Evolutionary conservation across 2,797 vertebrate genomes (phyloP).

Genomic region (Meriones psammophilus): DNA sequence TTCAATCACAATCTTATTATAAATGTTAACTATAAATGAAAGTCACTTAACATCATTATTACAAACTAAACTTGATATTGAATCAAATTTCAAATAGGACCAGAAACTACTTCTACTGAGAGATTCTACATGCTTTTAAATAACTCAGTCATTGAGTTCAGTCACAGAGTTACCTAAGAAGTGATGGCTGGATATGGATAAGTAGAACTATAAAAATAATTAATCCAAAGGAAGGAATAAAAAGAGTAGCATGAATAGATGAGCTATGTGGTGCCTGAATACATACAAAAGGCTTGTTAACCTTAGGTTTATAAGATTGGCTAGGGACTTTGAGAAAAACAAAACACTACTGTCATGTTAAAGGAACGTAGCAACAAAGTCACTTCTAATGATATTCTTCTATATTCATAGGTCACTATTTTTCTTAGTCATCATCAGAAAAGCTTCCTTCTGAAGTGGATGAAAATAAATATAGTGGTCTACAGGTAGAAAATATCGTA

Average conservation of each 20-base stretch:
- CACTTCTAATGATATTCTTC: no score
- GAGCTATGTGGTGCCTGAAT: not conserved
- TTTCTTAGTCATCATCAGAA: not conserved
- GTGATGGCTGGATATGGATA: not conserved
- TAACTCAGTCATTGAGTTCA: not conserved
- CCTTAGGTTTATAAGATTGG: not conserved
- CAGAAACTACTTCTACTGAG: not conserved
- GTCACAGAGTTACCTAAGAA: not conserved
- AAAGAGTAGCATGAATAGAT: not conserved
- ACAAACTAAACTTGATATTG: not conserved
- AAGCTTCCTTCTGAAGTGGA: not conserved
- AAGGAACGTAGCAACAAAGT: not conserved
- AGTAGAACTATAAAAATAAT: not conserved
- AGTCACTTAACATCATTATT: not conserved
- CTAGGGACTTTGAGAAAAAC: accelerated
- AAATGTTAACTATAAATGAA: not conserved
- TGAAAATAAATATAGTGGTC: not conserved
- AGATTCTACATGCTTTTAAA: not conserved
- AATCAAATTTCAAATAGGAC: not conserved
- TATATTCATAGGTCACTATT: not conserved
- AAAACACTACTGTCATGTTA: not conserved
- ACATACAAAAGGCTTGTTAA: not conserved
- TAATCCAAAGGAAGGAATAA: not conserved
- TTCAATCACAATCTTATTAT: not conserved
- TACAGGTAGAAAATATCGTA: not conserved